These are phyloP conservation scores for Molanna angustata DNA, from an alignment of 2,888 invertebrate genomes.

Conservation along the genomic window DNA sequence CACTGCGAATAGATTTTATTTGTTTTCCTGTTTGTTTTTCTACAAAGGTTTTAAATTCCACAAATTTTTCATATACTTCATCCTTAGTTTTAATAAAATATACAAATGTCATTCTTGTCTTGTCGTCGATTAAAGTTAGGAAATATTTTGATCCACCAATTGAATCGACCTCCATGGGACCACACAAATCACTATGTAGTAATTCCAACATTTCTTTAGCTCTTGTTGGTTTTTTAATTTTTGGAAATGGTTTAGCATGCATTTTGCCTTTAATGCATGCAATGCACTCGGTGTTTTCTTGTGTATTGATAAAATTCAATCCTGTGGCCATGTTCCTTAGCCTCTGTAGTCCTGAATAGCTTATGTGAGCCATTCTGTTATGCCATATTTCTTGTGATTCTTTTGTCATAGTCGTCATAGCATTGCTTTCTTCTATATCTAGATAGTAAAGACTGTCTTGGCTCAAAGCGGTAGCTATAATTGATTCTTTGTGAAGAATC, in stretches of 20 bases:
- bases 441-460: background rate
- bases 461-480: background rate
- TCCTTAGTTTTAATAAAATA: background rate
- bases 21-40: constrained; percentile 2
- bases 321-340: background rate
- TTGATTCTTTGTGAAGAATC: background rate
- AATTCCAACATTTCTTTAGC: background rate
- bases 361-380: constrained; percentile 1
- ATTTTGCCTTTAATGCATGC: constrained; percentile 3
- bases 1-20: constrained; percentile 2
- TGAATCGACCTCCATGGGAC: constrained; percentile 2
- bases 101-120: constrained; percentile 1
- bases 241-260: background rate
- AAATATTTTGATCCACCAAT: background rate
- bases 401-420: background rate
- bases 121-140: background rate
- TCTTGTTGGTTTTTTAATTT: background rate
- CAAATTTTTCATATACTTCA: background rate
- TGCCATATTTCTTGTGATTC: background rate
- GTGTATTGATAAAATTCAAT: background rate
- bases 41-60: background rate
- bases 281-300: no score
- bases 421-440: background rate
- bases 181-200: background rate
- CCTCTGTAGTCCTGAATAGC: background rate